phyloP scores from a whole-genome alignment of 2,888 invertebrate genomes.

The Ophraella communa region DNA sequence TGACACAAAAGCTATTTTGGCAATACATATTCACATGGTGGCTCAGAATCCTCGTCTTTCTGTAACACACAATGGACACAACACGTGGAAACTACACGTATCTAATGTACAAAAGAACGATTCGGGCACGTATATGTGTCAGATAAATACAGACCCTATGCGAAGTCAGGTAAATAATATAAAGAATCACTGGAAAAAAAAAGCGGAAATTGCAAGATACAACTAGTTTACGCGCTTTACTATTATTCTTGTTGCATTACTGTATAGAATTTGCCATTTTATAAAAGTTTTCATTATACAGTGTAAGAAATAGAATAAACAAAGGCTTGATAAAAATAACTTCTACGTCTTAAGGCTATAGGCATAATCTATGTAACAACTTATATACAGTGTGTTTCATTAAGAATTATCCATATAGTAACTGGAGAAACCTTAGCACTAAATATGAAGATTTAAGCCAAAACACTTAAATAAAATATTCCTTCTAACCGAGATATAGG shows the following conservation, averaged over 20 bases:
- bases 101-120: slow-evolving; percentile 90
- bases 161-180: slow-evolving; percentile 73
- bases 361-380: too few species aligned
- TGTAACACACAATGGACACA: slow-evolving; percentile 91
- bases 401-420: too few species aligned
- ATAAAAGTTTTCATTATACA: not conserved
- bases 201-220: not conserved
- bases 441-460: too few species aligned
- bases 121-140: slow-evolving; percentile 94
- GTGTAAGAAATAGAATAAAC: too few species aligned
- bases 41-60: slow-evolving; percentile 85
- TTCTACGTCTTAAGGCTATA: too few species aligned
- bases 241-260: too few species aligned
- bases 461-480: too few species aligned
- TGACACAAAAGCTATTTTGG: slow-evolving; percentile 86
- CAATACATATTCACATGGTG: slow-evolving; percentile 89
- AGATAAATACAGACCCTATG: slow-evolving; percentile 92
- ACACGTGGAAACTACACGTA: slow-evolving; percentile 92
- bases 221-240: not conserved
- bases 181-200: not conserved
- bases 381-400: too few species aligned
- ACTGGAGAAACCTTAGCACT: too few species aligned
- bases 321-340: too few species aligned
- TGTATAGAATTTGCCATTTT: too few species aligned
- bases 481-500: too few species aligned